phyloP scores from a whole-genome alignment of 2,113 vertebrate genomes.

The Hippocampus zosterae region DNA sequence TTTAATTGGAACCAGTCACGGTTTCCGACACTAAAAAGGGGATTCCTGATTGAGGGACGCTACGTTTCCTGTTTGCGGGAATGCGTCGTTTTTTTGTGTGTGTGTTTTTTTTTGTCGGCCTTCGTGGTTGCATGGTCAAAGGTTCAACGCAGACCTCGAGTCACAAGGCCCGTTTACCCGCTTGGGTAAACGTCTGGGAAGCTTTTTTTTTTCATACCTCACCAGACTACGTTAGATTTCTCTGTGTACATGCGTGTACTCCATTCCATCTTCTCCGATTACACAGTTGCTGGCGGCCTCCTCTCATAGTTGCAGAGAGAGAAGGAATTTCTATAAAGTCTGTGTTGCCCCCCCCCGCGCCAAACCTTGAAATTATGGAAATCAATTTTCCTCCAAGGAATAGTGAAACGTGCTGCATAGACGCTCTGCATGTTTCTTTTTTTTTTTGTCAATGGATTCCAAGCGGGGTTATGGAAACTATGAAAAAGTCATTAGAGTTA shows the following conservation, averaged over 20 bases:
- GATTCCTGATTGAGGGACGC: conserved; percentile 68
- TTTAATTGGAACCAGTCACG: conserved; percentile 70
- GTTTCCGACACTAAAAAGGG: conserved; percentile 64
- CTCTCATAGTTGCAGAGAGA: conserved; percentile 60
- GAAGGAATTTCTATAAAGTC: conserved; percentile 71
- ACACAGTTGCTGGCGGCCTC: conserved; percentile 62
- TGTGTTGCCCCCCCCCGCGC: conserved; percentile 67
- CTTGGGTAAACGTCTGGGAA: conserved; percentile 69
- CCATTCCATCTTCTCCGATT: conserved; percentile 63
- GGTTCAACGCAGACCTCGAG: conserved; percentile 57
- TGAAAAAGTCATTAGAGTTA: too few species aligned
- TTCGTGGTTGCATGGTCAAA: conserved; percentile 58
- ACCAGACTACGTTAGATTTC: conserved; percentile 58
- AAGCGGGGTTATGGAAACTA: too few species aligned
- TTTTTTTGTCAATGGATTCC: neutral
- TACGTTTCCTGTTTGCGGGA: conserved; percentile 59
- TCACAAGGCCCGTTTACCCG: conserved; percentile 25
- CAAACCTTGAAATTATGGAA: conserved; percentile 70
- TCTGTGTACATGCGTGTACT: conserved; percentile 37
- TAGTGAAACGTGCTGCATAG: neutral
- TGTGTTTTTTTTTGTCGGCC: conserved; percentile 63
- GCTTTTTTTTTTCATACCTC: conserved; percentile 68
- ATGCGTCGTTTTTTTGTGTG: conserved; percentile 57
- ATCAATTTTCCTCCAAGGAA: conserved; percentile 38
- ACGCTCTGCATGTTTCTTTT: neutral